Percentiles rank a stretch among this genome's conserved stretches.
Evolutionary conservation across 2,797 vertebrate species (phyloP).

Genomic region (Alosa sapidissima): DNA sequence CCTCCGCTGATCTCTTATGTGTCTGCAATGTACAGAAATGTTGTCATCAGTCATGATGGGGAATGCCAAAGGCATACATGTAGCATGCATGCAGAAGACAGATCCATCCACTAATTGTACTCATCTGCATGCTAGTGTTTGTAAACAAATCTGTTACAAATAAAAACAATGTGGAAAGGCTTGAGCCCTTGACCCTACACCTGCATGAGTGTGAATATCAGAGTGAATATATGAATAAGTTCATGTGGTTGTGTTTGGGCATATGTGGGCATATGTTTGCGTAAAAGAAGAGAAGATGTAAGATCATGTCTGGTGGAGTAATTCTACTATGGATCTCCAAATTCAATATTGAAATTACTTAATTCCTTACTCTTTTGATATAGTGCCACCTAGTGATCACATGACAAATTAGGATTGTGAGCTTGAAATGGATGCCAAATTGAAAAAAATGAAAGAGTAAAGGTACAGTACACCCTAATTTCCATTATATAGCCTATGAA

Average conservation of each 20-base stretch:
- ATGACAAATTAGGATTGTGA: background rate
- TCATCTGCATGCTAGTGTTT: constrained; percentile 14
- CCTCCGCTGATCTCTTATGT: background rate
- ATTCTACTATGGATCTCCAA: background rate
- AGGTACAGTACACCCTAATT: no score
- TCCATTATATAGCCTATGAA: no score
- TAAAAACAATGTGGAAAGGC: background rate
- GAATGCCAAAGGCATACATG: background rate
- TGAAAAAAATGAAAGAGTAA: no score
- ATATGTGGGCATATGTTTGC: background rate
- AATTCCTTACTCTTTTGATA: background rate
- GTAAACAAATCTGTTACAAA: constrained; percentile 17
- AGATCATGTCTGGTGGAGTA: background rate
- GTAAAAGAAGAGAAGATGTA: background rate
- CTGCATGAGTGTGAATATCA: background rate
- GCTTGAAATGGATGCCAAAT: no score
- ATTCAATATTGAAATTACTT: background rate
- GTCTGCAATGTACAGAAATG: background rate
- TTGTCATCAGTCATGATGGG: background rate
- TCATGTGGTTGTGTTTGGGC: no score
- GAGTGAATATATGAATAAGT: background rate
- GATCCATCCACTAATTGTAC: background rate
- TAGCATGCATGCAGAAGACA: constrained; percentile 7
- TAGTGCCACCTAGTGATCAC: constrained; percentile 1
- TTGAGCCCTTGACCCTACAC: background rate